These are phyloP conservation scores for Stichopus horrens DNA, from an alignment of 53 echinoderm and acorn worm genomes.

Conservation along the genomic window DNA sequence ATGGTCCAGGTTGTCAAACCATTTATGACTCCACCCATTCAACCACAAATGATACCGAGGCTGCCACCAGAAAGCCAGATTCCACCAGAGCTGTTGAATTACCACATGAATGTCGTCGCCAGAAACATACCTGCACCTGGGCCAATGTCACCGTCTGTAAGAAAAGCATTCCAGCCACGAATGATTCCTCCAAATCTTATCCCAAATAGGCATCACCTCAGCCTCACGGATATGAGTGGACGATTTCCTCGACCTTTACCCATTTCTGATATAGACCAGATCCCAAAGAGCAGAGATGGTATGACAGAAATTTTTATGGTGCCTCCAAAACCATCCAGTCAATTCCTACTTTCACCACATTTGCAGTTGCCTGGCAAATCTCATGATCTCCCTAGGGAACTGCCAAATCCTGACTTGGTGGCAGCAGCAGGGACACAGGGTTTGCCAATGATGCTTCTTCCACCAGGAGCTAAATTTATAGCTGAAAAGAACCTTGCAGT, in stretches of 20 bases:
- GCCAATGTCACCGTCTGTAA: conserved; percentile 2
- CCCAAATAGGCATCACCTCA: conserved; percentile 2
- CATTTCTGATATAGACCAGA: not conserved
- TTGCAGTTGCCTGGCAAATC: not conserved
- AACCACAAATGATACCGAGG: conserved; percentile 35
- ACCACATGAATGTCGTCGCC: conserved; percentile 13
- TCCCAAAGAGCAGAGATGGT: not conserved
- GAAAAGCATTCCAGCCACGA: not conserved
- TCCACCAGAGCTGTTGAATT: conserved; percentile 29
- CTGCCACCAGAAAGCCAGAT: conserved; percentile 35
- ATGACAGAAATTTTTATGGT: conserved; percentile 7
- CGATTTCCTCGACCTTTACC: conserved; percentile 21
- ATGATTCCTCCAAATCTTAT: not conserved
- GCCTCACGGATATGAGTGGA: not conserved
- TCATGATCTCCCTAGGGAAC: not conserved
- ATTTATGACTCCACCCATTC: conserved; percentile 32
- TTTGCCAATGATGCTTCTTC: conserved; percentile 12
- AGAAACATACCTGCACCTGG: conserved; percentile 15
- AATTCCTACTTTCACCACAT: conserved; percentile 32
- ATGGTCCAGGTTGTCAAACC: conserved; percentile 40
- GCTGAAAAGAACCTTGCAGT: not conserved
- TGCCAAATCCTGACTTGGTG: not conserved
- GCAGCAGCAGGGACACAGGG: conserved; percentile 4
- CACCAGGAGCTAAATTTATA: not conserved
- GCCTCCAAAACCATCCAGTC: not conserved